These are phyloP conservation scores for Sminthurides bifidus DNA, from an alignment of 1,140 invertebrate species.

Conservation along the genomic window DNA sequence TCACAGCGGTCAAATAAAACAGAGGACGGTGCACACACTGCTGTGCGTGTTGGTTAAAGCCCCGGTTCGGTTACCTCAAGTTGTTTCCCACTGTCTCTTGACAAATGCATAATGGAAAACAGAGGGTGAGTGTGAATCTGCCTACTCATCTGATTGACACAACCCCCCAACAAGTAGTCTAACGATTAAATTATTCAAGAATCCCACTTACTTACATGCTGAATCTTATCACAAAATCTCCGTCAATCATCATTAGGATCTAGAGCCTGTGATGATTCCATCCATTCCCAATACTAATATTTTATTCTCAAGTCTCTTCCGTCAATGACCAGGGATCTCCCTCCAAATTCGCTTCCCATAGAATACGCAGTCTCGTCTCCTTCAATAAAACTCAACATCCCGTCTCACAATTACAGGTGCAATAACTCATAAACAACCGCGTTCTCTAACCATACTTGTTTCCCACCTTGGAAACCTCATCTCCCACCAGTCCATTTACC, in stretches of 20 bases:
- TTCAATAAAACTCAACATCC: no score
- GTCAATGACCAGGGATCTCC: no score
- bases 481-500: no score
- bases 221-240: conserved; percentile 21
- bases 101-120: conserved; percentile 4
- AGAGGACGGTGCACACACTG: conserved; percentile 3
- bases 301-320: no score
- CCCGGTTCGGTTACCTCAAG: conserved; percentile 12
- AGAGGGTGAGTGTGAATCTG: conserved; percentile 24
- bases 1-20: background rate
- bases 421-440: no score
- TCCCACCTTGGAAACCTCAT: no score
- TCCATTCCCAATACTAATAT: no score
- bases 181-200: conserved; percentile 30
- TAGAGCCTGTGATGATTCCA: no score
- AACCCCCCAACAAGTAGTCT: conserved; percentile 32
- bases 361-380: no score
- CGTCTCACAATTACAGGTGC: no score
- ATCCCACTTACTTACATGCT: conserved; percentile 10
- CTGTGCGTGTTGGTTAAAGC: conserved; percentile 2
- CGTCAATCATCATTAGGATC: conserved; percentile 27
- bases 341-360: no score
- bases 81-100: conserved; percentile 9
- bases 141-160: conserved; percentile 31
- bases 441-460: no score